Base-by-base conservation (phyloP, 2,888 invertebrate species). In the Lepidocyrtoides sp. region DNA sequence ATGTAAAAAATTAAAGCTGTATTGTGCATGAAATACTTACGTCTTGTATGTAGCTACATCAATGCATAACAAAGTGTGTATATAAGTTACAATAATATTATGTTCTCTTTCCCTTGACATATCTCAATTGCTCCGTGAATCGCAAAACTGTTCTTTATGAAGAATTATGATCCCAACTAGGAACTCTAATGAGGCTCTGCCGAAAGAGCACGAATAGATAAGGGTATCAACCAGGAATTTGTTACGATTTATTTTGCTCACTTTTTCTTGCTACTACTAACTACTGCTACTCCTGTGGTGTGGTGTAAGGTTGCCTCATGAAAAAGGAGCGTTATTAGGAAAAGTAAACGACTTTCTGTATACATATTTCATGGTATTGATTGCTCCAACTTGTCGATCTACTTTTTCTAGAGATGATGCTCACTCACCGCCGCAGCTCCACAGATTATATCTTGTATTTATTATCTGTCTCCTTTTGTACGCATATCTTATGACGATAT, bases 201-300 rank as follows among this genome's bases (percentile, higher is more conserved):
- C 89, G 89, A 90, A 84, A 90, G 32, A 84, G 44, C 54, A 72
- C 29, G 66, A 60, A 23, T 17, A 75, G 83, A 77, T 63, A 84
- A 84, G 51, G 44, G 83, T 63, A 69, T 44, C 41, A 77, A 48
- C 10, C n/a, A 77, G 54, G 77, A 90, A 90, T 90, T 79, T 90
- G 84, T 83, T 90, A 90, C 89, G 66, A 90, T 90, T 90, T 84
- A 89, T 89, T 89, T 83, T 83, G 44, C 89, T 83, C 89, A 82
- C 82, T 89, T 83, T n/a, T n/a, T 82, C 81, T 81, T 69, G n/a
- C n/a, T n/a, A n/a, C n/a, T n/a, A 57, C 41, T 69, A 0, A 44
- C 32, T 36, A 17, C 44, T n/a, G 29, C 54, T 79, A 8, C 8
- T 36, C 44, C 41, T 14, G 20, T 60, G 26, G 26, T 60, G 57